Evolutionary conservation across 2,888 invertebrate species (phyloP).

Genomic region (Syrista parreyssii): DNA sequence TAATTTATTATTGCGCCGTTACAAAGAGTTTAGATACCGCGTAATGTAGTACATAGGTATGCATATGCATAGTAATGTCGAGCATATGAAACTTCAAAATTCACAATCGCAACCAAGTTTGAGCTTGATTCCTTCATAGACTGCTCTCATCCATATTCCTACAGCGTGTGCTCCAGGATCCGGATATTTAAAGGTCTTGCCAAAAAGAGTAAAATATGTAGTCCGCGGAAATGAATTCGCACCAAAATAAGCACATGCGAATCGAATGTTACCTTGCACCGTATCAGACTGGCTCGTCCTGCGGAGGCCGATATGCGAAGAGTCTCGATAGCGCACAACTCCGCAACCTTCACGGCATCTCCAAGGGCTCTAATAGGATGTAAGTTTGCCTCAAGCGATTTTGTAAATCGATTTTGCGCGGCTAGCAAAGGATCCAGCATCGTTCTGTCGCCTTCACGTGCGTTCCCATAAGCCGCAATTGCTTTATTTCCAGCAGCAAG

Average conservation of each 20-base stretch:
- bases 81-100: neutral
- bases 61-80: no score
- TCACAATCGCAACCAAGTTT: conserved; percentile 31
- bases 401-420: conserved; percentile 45
- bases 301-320: conserved; percentile 39
- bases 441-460: conserved; percentile 76
- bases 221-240: neutral
- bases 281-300: conserved; percentile 65
- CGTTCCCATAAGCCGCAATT: conserved; percentile 74
- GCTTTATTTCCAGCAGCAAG: conserved; percentile 70
- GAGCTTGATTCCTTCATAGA: conserved; percentile 66
- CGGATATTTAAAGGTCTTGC: conserved; percentile 58
- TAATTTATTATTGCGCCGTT: no score
- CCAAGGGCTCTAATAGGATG: conserved; percentile 58
- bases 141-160: conserved; percentile 71
- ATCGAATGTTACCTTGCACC: conserved; percentile 19
- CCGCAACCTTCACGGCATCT: conserved; percentile 60
- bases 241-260: no score
- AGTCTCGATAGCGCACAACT: conserved; percentile 54
- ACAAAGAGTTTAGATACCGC: no score
- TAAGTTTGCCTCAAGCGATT: conserved; percentile 33
- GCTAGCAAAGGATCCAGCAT: conserved; percentile 70
- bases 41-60: no score
- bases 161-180: conserved; percentile 74
- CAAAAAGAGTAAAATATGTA: conserved; percentile 37